Base-by-base conservation (phyloP, 2,797 vertebrate species). In the Hyperoplus immaculatus region DNA sequence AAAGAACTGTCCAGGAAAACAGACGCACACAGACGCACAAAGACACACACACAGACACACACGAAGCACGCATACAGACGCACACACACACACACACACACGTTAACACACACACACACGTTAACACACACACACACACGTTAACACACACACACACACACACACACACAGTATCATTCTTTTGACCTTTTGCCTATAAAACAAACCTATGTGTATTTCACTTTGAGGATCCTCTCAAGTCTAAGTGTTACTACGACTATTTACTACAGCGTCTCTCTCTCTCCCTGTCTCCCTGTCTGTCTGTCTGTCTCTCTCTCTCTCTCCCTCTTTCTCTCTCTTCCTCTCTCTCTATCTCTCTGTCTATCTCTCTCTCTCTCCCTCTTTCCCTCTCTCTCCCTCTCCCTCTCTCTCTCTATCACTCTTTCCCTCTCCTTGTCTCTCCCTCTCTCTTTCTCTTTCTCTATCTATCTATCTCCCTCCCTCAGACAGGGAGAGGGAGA, bases 391-490 rank as follows among this genome's bases (percentile, higher is more conserved):
- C n/a, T n/a, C n/a, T n/a, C n/a, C n/a, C n/a, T 29, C 29, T 29
- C 2, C 2, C 29, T 29, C 29, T 29, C 2, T 29, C 29, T 29
- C 2, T 2, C 29, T 29, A 1, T 29, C 29, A 2, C 2, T 29
- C 29, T 29, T 2, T 90, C 91, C 85, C 16, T 68, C 88, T 90
- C 85, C 82, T 86, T 90, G 82, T 87, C 85, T 86, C 62, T 77
- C 56, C 73, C 63, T 69, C 67, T 29, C 53, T 78, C 13, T 0
- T 29, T 29, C 29, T 29, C 29, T 21, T 21, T 29, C 29, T 29
- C 29, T 29, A 29, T 29, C 0, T 29, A 29, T 29, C 3, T 29
- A 29, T 29, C 3, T 29, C 29, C 3, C 3, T 29, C 29, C 29
- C 29, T 29, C 29, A 29, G 3, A 29, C 29, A 3, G 29, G 29